Evolutionary conservation across 2,797 vertebrate genomes (phyloP).

Genomic region (Austrolebias charrua): DNA sequence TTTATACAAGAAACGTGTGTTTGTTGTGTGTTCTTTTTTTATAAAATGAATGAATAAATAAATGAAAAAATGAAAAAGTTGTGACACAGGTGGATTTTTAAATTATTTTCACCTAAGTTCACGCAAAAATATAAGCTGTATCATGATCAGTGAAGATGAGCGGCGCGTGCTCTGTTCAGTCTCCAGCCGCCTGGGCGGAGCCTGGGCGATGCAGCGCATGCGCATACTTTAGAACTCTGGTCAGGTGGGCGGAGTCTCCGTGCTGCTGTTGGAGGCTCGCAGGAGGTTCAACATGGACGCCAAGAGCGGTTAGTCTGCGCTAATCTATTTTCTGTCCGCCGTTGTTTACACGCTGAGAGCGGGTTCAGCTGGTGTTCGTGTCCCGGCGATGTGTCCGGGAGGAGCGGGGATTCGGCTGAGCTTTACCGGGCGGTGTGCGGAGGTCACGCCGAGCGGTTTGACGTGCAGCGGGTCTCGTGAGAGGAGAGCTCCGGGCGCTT

Average conservation of each 20-base stretch:
- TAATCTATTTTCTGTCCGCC: slow-evolving; percentile 38
- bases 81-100: no score
- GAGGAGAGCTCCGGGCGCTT: background rate
- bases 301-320: slow-evolving; percentile 83
- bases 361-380: background rate
- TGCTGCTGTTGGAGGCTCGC: slow-evolving; percentile 57
- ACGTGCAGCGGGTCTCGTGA: slow-evolving; percentile 11
- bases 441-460: slow-evolving; percentile 57
- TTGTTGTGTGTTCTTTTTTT: no score
- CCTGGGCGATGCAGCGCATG: no score
- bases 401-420: background rate
- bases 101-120: background rate
- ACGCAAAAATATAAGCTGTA: background rate
- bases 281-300: slow-evolving; percentile 88
- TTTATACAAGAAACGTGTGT: no score
- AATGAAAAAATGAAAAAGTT: no score
- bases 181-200: no score
- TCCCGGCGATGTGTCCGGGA: background rate
- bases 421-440: slow-evolving; percentile 11
- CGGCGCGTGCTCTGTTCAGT: slow-evolving; percentile 50
- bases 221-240: background rate
- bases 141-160: background rate
- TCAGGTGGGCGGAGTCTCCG: slow-evolving; percentile 49
- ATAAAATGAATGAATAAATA: no score
- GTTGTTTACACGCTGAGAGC: background rate